Base-by-base conservation (phyloP, 2,113 vertebrate genomes). In the Dasypus novemcinctus region DNA sequence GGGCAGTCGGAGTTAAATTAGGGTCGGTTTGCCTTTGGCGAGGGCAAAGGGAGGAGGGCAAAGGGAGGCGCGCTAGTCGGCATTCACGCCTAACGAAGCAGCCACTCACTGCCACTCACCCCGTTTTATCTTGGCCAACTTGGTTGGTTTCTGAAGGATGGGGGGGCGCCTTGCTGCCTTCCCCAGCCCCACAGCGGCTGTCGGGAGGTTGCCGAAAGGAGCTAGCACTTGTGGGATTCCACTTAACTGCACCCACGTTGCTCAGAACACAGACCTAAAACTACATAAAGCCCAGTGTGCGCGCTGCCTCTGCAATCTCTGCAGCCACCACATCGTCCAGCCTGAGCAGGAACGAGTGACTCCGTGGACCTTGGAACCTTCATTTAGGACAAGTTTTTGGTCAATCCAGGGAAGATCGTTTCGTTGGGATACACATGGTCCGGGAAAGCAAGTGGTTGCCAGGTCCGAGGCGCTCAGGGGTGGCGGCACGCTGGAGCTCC, bases 301-400 rank as follows among this genome's bases (percentile, higher is more conserved):
- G 3, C 17, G 18, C 17, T 69, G 11, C 49, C 38, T 18, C 54
- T 29, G 5, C 41, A 17, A 29, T 15, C 29, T 59, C 12, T 1
- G 25, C 18, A 33, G 46, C 72, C 1, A 3, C 10, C 4, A 0
- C 8, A 3, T 17, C 54, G 43, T 61, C 31, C 25, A 1, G 13
- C 49, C 61, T 33, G 20, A 59, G 10, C 8, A 0, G 41, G 41
- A 18, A 85, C 71, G 78, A 54, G 9, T 33, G n/a, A 31, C n/a
- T 31, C 8, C 0, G 14, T 14, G n/a, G 41, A 8, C 59, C 36
- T 87, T 8, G n/a, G 46, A 63, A 43, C 68, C 8, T 80, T n/a
- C 36, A 3, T 46, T 31, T 31, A 2, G 59, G 15, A 20, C 31
- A 66, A 71, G 23, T 27, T 61, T 46, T n/a, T 57, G 54, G 27